These are phyloP conservation scores for Diabrotica virgifera DNA, from an alignment of 1,140 invertebrate genomes.

Conservation along the genomic window DNA sequence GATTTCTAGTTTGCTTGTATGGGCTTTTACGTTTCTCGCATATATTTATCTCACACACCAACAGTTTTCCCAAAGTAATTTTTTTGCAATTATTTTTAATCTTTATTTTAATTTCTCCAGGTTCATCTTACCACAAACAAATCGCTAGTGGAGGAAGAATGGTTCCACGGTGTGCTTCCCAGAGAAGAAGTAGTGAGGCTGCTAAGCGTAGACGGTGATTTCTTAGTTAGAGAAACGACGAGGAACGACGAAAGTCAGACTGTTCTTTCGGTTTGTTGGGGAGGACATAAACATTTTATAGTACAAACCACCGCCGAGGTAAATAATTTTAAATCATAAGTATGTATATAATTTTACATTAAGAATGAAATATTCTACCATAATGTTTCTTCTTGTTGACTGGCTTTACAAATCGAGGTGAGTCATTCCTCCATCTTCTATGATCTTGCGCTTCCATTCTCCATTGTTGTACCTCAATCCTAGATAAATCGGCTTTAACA, in stretches of 20 bases:
- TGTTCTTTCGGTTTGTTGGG: slow-evolving; percentile 93
- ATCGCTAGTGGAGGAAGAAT: slow-evolving; percentile 83
- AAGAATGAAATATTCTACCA: too few species aligned
- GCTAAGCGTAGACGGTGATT: slow-evolving; percentile 86
- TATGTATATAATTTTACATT: too few species aligned
- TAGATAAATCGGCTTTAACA: too few species aligned
- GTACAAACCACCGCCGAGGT: slow-evolving; percentile 91
- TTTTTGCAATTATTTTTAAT: slow-evolving; percentile 3
- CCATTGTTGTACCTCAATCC: too few species aligned
- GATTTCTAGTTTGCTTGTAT: background rate
- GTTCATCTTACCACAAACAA: slow-evolving; percentile 51
- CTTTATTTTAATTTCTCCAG: slow-evolving; percentile 26
- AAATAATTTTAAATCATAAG: slow-evolving; percentile 20
- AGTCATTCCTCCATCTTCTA: too few species aligned
- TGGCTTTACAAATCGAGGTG: too few species aligned
- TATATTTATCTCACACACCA: background rate
- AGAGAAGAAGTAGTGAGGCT: slow-evolving; percentile 93
- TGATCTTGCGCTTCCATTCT: too few species aligned
- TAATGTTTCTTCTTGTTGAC: too few species aligned
- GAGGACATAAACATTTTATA: slow-evolving; percentile 95
- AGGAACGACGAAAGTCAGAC: slow-evolving; percentile 89
- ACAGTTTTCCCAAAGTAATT: background rate
- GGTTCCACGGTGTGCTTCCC: slow-evolving; percentile 96
- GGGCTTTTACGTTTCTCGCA: background rate
- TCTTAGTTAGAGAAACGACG: slow-evolving; percentile 91